Base-by-base conservation (phyloP, 2,113 vertebrate genomes). In the Octodon degus region DNA sequence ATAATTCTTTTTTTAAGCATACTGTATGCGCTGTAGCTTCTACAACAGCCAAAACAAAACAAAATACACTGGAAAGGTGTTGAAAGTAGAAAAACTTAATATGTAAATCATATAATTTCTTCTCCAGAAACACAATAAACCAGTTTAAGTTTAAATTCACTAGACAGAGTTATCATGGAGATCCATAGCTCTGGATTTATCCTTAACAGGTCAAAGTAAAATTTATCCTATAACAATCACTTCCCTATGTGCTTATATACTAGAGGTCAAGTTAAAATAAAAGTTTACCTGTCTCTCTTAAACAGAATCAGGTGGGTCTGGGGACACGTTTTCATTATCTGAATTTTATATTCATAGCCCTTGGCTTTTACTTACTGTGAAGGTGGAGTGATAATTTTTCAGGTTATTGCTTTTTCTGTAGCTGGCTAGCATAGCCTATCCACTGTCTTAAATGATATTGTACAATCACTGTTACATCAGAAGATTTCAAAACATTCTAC, bases 141-240 rank as follows among this genome's bases (percentile, higher is more conserved):
- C 27, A 67, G 37, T 89, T 96, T 93, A 82, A 91, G 47, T 89
- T 94, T 93, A 82, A 91, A 55, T 88, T 92, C 2, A 85, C 47
- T 83, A 84, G 25, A 50, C 63, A 40, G 34, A 62, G 20, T 84
- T 83, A 62, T 82, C 11, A 65, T 43, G 27, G 67, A 37, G 34
- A 87, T 20, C 55, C 58, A 76, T 5, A 58, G 60, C 32, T 55
- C 77, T 62, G 83, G 43, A 77, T 53, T 85, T 95, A 83, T 84
- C 93, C 62, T 89, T 81, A 93, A 55, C 55, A 81, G 92, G 86
- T 37, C 10, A 60, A 70, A 58, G 27, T 85, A 88, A 88, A 63
- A 62, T 17, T 47, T 80, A 50, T 68, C 58, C 67, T 43, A 22
- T 62, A 85, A 74, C 13, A 85, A 68, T 84, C 47, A 40, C 25